Percentiles rank a stretch among this genome's conserved stretches.
phyloP scores from a whole-genome alignment of 2,888 invertebrate species.

The Allygus modestus region DNA sequence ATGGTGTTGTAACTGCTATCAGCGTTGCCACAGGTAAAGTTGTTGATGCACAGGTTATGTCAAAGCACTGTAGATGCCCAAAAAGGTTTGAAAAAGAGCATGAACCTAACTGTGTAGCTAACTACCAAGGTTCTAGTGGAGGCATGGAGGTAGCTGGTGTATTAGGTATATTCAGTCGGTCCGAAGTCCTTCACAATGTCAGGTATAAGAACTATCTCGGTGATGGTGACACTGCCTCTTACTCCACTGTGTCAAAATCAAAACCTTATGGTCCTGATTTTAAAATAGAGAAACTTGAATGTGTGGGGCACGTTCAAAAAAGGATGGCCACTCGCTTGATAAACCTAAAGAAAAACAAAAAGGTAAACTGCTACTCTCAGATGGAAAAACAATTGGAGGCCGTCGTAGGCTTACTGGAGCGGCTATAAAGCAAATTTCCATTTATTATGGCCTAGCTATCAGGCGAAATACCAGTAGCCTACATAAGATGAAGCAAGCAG shows the following conservation, averaged over 20 bases:
- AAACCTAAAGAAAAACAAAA: constrained; percentile 30
- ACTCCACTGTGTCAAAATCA: neutral
- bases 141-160: neutral
- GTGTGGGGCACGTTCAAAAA: constrained; percentile 49
- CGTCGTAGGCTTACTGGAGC: constrained; percentile 68
- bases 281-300: constrained; percentile 44
- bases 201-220: constrained; percentile 57
- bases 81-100: neutral
- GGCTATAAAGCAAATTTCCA: constrained; percentile 68
- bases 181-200: neutral
- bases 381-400: constrained; percentile 64
- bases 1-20: neutral
- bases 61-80: too few species aligned
- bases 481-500: neutral
- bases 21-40: neutral
- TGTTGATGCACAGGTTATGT: neutral
- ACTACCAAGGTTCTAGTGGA: neutral
- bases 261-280: constrained; percentile 50
- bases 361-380: neutral
- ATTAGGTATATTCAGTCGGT: neutral
- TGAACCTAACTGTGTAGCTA: neutral
- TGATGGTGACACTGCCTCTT: constrained; percentile 45
- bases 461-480: neutral
- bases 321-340: constrained; percentile 64
- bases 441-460: constrained; percentile 67